These are phyloP conservation scores for Acanthacorydalis orientalis DNA, from an alignment of 2,888 invertebrate species.

Conservation along the genomic window DNA sequence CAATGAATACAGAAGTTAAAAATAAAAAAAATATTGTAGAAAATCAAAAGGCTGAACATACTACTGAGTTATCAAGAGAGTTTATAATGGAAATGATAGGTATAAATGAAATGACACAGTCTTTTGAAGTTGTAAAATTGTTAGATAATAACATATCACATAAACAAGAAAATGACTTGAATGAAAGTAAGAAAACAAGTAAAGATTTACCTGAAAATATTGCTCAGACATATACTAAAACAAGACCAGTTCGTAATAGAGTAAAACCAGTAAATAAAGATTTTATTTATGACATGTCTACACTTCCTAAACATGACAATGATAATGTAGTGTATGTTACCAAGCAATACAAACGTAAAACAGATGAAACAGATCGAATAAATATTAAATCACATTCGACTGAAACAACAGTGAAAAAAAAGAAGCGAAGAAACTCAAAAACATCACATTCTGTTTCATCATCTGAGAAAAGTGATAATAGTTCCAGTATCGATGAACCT, in stretches of 20 bases:
- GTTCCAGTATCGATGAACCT: no score
- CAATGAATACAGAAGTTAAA: neutral
- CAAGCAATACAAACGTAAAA: constrained; percentile 1
- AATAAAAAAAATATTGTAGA: neutral
- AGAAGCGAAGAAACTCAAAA: constrained; percentile 3
- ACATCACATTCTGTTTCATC: neutral
- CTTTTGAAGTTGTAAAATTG: neutral
- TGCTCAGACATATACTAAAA: neutral
- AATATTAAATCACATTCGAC: neutral
- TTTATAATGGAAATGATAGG: constrained; percentile 5
- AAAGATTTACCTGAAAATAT: neutral
- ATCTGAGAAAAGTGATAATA: neutral
- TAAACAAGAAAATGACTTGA: neutral
- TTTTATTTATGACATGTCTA: constrained; percentile 52
- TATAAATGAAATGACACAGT: neutral
- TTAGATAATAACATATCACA: neutral
- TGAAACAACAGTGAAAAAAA: neutral
- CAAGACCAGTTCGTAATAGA: constrained; percentile 42
- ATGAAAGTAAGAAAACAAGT: no score
- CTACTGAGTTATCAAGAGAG: constrained; percentile 4
- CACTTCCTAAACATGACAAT: constrained; percentile 13
- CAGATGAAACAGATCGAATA: neutral
- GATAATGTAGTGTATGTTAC: neutral
- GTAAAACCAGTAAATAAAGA: constrained; percentile 48
- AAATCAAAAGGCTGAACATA: neutral